Percentiles rank a stretch among this genome's conserved stretches.
These are phyloP conservation scores for Orgyia antiqua DNA, from an alignment of 2,888 invertebrate genomes.

Conservation along the genomic window DNA sequence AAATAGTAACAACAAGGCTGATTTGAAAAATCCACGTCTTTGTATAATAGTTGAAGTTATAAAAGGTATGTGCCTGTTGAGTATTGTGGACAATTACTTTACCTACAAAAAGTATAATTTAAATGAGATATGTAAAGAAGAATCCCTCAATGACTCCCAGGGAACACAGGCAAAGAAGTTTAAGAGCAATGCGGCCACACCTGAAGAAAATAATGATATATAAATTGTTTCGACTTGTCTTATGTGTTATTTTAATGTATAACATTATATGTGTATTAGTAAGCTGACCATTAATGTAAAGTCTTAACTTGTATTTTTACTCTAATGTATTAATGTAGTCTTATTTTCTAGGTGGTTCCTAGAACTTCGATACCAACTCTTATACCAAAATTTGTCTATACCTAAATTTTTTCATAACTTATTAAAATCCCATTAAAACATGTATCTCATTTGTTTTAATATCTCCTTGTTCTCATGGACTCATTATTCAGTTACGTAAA, in stretches of 20 bases:
- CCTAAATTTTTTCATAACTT: conserved; percentile 41
- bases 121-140: conserved; percentile 78
- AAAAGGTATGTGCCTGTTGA: conserved; percentile 86
- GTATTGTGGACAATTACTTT: conserved; percentile 88
- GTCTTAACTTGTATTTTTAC: conserved; percentile 34
- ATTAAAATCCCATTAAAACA: conserved; percentile 35
- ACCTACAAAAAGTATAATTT: conserved; percentile 92
- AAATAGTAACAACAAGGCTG: conserved; percentile 85
- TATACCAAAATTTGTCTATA: conserved; percentile 58
- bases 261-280: conserved; percentile 18
- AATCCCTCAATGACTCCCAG: conserved; percentile 51
- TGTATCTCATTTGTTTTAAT: conserved; percentile 31
- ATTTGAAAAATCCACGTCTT: conserved; percentile 86
- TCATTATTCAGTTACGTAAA: conserved; percentile 23
- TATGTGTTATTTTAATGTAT: conserved; percentile 22
- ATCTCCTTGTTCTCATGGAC: conserved; percentile 5
- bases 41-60: conserved; percentile 91
- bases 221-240: conserved; percentile 24
- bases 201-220: conserved; percentile 42
- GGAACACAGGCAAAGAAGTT: conserved; percentile 65
- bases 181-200: conserved; percentile 42
- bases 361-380: conserved; percentile 60
- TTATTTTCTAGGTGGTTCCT: conserved; percentile 53
- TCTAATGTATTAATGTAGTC: conserved; percentile 38
- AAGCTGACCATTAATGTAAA: conserved; percentile 31